phyloP scores from a whole-genome alignment of 1,140 invertebrate genomes.

The Sminthurides bifidus region DNA sequence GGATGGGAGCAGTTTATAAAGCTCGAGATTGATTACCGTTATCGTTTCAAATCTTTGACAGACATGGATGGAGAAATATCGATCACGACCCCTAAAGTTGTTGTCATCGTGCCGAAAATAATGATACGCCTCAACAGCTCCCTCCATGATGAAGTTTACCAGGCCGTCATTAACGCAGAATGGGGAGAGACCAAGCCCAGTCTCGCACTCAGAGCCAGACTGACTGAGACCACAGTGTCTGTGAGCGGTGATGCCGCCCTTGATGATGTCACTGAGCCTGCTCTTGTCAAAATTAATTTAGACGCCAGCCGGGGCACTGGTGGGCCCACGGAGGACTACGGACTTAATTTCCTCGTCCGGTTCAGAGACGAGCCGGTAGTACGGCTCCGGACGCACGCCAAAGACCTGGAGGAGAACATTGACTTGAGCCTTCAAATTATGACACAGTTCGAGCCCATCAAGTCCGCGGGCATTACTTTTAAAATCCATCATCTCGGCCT shows the following conservation, averaged over 20 bases:
- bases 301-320: constrained; percentile 3
- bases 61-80: constrained; percentile 30
- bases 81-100: constrained; percentile 18
- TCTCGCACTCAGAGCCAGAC: constrained; percentile 23
- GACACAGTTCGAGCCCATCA: constrained; percentile 32
- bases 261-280: not conserved
- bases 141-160: constrained; percentile 17
- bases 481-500: constrained; percentile 18
- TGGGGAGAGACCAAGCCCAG: constrained; percentile 20
- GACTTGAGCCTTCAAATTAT: constrained; percentile 30
- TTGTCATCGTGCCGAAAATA: constrained; percentile 11
- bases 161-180: constrained; percentile 23
- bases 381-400: not conserved
- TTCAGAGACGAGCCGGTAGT: constrained; percentile 14
- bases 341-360: too few relatives aligned
- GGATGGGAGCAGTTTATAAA: constrained; percentile 22
- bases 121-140: constrained; percentile 11
- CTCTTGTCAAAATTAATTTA: not conserved
- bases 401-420: not conserved
- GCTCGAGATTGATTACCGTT: constrained; percentile 32
- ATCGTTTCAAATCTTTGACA: constrained; percentile 21
- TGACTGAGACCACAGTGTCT: constrained; percentile 15
- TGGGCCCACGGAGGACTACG: constrained; percentile 12
- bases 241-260: constrained; percentile 23
- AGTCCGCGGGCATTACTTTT: constrained; percentile 25